A percentile compares a stretch with the other conserved stretches of the same genome.
Evolutionary conservation across 2,888 invertebrate species (phyloP).

Genomic region (Torymus texanus): DNA sequence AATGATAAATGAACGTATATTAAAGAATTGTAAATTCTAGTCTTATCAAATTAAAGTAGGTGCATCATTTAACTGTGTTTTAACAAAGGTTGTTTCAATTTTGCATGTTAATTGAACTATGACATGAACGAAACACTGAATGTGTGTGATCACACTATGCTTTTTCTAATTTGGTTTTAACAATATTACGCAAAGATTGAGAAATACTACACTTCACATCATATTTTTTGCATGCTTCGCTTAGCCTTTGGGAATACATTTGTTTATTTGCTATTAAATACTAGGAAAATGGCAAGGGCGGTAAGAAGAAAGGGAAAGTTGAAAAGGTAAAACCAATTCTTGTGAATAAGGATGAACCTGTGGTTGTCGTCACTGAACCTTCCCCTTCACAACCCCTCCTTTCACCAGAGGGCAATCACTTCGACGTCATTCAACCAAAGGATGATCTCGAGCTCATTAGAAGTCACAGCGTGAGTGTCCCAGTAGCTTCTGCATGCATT

Average conservation of each 20-base stretch:
- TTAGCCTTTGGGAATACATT: conserved; percentile 70
- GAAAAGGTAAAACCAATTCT: conserved; percentile 86
- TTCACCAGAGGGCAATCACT: conserved; percentile 79
- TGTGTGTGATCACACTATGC: neutral
- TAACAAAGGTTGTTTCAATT: conserved; percentile 12
- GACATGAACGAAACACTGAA: neutral
- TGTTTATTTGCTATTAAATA: conserved; percentile 53
- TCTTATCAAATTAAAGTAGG: neutral
- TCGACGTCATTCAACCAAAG: conserved; percentile 87
- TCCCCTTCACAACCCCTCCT: conserved; percentile 74
- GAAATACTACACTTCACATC: conserved; percentile 30
- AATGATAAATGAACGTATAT: neutral
- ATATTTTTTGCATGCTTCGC: conserved; percentile 15
- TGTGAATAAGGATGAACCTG: conserved; percentile 83
- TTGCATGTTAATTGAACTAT: conserved; percentile 26
- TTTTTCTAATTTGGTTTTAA: conserved; percentile 43
- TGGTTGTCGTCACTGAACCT: conserved; percentile 70
- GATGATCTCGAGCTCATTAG: conserved; percentile 82
- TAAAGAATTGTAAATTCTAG: neutral
- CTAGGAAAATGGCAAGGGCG: conserved; percentile 75
- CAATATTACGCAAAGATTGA: conserved; percentile 2
- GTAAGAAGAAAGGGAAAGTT: conserved; percentile 83
- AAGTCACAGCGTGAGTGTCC: conserved; percentile 76
- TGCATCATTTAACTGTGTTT: conserved; percentile 27
- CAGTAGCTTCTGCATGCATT: conserved; percentile 44